phyloP scores from a whole-genome alignment of 1,140 invertebrate genomes.

The Anastrepha obliqua region DNA sequence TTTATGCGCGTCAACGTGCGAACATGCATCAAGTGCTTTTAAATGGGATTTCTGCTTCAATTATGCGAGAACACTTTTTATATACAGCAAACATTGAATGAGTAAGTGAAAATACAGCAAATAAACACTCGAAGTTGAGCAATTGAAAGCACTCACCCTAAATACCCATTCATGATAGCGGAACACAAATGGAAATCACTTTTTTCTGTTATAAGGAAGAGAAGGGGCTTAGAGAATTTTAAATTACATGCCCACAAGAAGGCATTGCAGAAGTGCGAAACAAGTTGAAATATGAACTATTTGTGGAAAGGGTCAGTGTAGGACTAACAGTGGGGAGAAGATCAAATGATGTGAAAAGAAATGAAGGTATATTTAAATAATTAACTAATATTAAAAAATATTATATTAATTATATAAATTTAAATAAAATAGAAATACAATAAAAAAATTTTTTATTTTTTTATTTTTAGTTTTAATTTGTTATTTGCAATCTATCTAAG shows the following conservation, averaged over 20 bases:
- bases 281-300: no score
- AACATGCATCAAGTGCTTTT: conserved; percentile 14
- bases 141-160: neutral
- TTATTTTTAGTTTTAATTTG: no score
- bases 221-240: neutral
- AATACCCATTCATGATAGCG: neutral
- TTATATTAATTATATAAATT: no score
- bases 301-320: no score
- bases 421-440: no score
- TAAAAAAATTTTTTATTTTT: no score
- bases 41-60: conserved; percentile 37
- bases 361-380: no score
- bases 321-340: no score
- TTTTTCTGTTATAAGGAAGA: neutral
- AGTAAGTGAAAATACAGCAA: neutral
- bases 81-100: conserved; percentile 16
- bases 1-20: conserved; percentile 42
- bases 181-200: neutral
- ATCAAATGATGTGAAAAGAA: no score
- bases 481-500: no score
- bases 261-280: neutral
- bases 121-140: conserved; percentile 10
- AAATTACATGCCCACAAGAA: neutral
- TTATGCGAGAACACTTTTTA: conserved; percentile 50
- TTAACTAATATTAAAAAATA: no score